Percentiles rank a stretch among this genome's conserved stretches.
Evolutionary conservation across 2,113 vertebrate species (phyloP).

Genomic region (Budorcas taxicolor): DNA sequence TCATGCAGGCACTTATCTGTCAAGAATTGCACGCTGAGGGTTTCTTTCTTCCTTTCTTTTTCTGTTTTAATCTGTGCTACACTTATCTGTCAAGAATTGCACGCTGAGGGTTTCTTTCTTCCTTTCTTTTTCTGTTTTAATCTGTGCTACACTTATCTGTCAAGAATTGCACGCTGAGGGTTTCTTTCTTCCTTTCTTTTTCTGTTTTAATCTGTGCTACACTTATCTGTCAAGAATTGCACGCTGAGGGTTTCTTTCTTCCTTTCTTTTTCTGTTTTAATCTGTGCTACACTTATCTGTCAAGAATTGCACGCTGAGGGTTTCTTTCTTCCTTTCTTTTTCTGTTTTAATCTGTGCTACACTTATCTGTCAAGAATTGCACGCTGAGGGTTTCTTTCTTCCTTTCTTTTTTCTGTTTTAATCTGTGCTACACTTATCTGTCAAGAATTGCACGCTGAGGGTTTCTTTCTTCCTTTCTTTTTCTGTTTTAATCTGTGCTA

Average conservation of each 20-base stretch:
- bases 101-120: not conserved
- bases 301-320: not conserved
- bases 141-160: not conserved
- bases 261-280: not conserved
- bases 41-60: not conserved
- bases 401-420: not conserved
- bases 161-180: not conserved
- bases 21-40: not conserved
- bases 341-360: not conserved
- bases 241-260: not conserved
- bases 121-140: not conserved
- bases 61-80: not conserved
- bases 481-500: not conserved
- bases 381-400: not conserved
- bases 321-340: not conserved
- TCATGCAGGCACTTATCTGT: not conserved
- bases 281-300: not conserved
- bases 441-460: not conserved
- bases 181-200: not conserved
- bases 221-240: not conserved
- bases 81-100: not conserved
- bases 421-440: not conserved
- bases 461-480: not conserved
- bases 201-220: not conserved
- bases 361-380: not conserved